phyloP scores from a whole-genome alignment of 2,888 invertebrate genomes.

The Pyrgus malvae region DNA sequence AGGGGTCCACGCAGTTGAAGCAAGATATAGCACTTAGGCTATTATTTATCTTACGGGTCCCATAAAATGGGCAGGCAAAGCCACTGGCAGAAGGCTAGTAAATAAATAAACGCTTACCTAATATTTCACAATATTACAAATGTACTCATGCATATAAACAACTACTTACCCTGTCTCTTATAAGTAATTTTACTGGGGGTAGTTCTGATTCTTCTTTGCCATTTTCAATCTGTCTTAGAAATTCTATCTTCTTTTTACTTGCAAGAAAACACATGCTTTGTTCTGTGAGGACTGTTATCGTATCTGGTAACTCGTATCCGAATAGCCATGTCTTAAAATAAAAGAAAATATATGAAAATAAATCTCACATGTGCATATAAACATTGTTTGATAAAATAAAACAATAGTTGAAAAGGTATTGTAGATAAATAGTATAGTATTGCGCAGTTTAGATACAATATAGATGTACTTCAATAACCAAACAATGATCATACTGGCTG shows the following conservation, averaged over 20 bases:
- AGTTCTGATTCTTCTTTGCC: conserved; percentile 90
- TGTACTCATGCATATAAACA: not conserved
- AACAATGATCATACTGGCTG: conserved; percentile 1
- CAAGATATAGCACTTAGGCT: too few species aligned
- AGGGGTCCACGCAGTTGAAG: too few species aligned
- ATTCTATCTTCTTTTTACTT: conserved; percentile 99
- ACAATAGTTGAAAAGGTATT: not conserved
- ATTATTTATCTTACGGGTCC: too few species aligned
- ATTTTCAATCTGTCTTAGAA: conserved; percentile 93
- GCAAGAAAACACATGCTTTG: conserved; percentile 94
- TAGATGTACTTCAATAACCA: not conserved
- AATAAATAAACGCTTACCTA: not conserved
- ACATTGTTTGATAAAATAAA: not conserved
- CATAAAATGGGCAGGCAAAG: too few species aligned
- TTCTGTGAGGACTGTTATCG: conserved; percentile 94
- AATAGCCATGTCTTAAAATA: conserved; percentile 93
- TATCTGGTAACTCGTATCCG: conserved; percentile 98
- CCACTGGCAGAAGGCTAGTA: not conserved
- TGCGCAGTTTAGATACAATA: not conserved
- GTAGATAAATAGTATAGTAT: not conserved
- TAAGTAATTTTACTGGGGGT: conserved; percentile 91
- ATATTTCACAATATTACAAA: conserved; percentile 4
- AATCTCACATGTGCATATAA: not conserved
- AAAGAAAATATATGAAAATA: conserved; percentile 14
- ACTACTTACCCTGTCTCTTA: conserved; percentile 92